These are phyloP conservation scores for Holacanthella duospinosa DNA, from an alignment of 2,888 invertebrate genomes.

Conservation along the genomic window DNA sequence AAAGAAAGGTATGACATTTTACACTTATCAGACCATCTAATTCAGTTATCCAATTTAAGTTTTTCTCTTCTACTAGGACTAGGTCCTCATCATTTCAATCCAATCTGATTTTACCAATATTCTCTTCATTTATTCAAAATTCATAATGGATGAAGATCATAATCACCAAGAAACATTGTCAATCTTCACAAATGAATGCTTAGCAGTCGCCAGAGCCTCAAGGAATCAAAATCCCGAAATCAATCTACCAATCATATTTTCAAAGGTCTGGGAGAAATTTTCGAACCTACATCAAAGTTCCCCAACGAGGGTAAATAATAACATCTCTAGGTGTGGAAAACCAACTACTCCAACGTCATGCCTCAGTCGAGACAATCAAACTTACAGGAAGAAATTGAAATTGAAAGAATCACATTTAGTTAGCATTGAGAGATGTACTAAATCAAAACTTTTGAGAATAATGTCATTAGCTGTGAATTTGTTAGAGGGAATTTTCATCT, in stretches of 20 bases:
- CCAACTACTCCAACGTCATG: background rate
- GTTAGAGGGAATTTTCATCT: background rate
- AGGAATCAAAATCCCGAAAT: background rate
- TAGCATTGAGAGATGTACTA: background rate
- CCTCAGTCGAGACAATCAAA: background rate
- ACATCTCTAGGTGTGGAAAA: constrained; percentile 7
- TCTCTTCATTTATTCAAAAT: no score
- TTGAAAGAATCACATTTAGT: background rate
- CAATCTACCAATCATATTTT: background rate
- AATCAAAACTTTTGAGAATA: background rate
- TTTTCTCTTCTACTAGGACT: no score
- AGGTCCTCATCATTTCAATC: no score
- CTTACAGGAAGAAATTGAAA: background rate
- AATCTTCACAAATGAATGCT: no score
- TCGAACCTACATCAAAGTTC: constrained; percentile 13
- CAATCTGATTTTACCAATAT: no score
- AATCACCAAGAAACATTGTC: no score
- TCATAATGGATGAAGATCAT: no score
- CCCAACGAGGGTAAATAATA: constrained; percentile 17
- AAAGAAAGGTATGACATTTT: no score
- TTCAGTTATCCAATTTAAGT: no score
- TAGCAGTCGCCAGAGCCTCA: background rate
- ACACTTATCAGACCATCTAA: no score
- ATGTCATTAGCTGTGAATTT: background rate
- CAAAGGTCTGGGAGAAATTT: constrained; percentile 16